Base-by-base conservation (phyloP, 1,140 invertebrate species). In the Atta cephalotes region DNA sequence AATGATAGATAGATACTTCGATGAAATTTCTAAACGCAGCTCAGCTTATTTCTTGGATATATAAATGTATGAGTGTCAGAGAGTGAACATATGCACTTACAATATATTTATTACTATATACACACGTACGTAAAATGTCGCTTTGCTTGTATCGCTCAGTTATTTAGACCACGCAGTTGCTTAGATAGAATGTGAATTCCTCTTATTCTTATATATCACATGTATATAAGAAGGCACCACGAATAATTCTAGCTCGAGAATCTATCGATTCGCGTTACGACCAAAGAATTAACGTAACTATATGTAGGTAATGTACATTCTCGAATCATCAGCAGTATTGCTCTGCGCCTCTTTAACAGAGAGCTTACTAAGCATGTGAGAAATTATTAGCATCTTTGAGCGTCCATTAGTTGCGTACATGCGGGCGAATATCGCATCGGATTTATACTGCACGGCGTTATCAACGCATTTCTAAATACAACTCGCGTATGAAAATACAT, bases 191-290 rank as follows among this genome's bases (percentile, higher is more conserved):
- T 70, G 70, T 87, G 66, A 90, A 74, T 14, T 79, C 85, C 76
- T 76, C 86, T 92, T 91, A 92, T 49, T 86, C 92, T 92, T 91
- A 92, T 91, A 92, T 92, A 92, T 92, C 92, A 92, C 92, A 92
- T 88, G 58, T 91, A 92, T 91, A 90, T 92, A 92, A 92, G 91
- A 92, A 92, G 90, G 88, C 91, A 92, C 90, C 90, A 92, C 89
- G 66, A 81, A 77, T 85, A 87, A 90, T 82, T 68, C 82, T 90
- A 85, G 68, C 66, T 88, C 49, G 65, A 89, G 35, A 71, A 79
- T 84, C 63, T 51, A 58, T 66, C 72, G 72, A 58, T 63, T 84
- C 53, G 14, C 28, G 28, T 84, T 56, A 14, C 39, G 28, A 65
- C 10, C 60, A 74, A 60, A 35, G 28, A 71, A 79, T 82, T 68